Evolutionary conservation across 2,113 vertebrate species (phyloP).

Genomic region (Oncorhynchus mykiss): DNA sequence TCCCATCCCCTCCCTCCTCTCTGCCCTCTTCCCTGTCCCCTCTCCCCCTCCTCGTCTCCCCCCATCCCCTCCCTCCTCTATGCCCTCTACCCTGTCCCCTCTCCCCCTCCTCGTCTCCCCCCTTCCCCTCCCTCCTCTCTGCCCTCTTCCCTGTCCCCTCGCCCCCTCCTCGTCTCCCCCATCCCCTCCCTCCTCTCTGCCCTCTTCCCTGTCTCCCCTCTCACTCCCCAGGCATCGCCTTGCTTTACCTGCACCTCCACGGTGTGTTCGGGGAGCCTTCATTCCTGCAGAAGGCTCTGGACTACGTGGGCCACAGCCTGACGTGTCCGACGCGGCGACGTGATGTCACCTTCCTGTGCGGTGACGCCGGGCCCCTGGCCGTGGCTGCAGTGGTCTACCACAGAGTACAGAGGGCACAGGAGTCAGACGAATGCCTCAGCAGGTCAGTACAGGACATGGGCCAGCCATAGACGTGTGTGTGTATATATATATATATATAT

Average conservation of each 20-base stretch:
- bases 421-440: constrained; percentile 84
- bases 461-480: neutral
- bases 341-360: constrained; percentile 92
- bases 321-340: constrained; percentile 79
- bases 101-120: too few species aligned
- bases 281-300: constrained; percentile 82
- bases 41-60: too few species aligned
- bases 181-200: too few species aligned
- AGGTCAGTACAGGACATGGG: constrained; percentile 70
- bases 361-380: constrained; percentile 87
- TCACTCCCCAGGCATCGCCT: constrained; percentile 81
- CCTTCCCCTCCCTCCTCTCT: too few species aligned
- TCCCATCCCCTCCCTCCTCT: too few species aligned
- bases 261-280: constrained; percentile 81
- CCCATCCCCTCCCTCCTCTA: too few species aligned
- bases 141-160: too few species aligned
- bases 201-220: neutral
- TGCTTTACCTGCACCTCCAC: constrained; percentile 90
- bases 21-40: too few species aligned
- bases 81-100: too few species aligned
- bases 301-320: constrained; percentile 81
- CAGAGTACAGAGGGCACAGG: constrained; percentile 80
- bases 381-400: constrained; percentile 84
- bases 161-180: too few species aligned
- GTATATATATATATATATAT: neutral